phyloP scores from a whole-genome alignment of 2,888 invertebrate species.

The Hypolimnas misippus region DNA sequence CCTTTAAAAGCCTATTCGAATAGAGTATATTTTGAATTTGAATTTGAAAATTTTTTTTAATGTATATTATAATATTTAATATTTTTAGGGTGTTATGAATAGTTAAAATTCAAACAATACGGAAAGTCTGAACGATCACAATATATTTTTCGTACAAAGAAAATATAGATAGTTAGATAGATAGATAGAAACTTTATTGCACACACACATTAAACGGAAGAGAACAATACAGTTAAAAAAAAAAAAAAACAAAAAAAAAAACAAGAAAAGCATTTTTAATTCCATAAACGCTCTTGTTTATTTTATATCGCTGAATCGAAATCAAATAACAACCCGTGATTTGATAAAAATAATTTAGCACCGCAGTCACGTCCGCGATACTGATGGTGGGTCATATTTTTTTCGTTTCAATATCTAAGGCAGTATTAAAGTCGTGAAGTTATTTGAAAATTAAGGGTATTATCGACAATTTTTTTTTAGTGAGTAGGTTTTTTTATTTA shows the following conservation, averaged over 20 bases:
- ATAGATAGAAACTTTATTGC: no score
- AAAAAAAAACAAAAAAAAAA: no score
- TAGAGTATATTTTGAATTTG: no score
- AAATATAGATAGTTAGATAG: neutral
- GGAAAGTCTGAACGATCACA: neutral
- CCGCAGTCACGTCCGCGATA: conserved; percentile 52
- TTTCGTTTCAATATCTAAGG: conserved; percentile 53
- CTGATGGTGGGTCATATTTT: conserved; percentile 50
- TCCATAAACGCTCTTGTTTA: conserved; percentile 1
- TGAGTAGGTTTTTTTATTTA: neutral
- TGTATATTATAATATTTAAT: no score
- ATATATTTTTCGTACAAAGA: neutral
- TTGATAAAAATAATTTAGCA: conserved; percentile 38
- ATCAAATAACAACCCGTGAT: conserved; percentile 26
- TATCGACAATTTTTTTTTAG: conserved; percentile 5
- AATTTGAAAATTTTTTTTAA: no score
- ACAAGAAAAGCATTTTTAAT: no score
- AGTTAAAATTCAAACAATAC: no score
- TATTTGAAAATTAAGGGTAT: conserved; percentile 33
- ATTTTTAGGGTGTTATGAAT: no score
- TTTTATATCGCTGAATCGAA: conserved; percentile 2
- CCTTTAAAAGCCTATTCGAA: no score
- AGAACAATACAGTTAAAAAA: no score
- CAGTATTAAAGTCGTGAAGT: conserved; percentile 54
- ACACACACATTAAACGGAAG: no score